These are phyloP conservation scores for Eilema caniola DNA, from an alignment of 2,888 invertebrate genomes.

Conservation along the genomic window DNA sequence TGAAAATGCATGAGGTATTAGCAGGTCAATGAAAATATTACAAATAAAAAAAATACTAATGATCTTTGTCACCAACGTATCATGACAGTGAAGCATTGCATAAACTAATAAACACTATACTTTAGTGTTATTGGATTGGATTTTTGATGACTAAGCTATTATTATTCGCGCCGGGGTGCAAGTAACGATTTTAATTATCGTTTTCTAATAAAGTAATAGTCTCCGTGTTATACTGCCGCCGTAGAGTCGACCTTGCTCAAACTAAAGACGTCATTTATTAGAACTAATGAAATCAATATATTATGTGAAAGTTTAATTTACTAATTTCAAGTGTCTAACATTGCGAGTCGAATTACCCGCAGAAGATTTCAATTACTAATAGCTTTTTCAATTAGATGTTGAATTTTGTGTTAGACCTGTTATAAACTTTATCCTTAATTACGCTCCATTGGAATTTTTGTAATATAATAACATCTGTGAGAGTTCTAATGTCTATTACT, in stretches of 20 bases:
- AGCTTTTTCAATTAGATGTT: slow-evolving; percentile 3
- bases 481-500: background rate
- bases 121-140: slow-evolving; percentile 10
- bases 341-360: slow-evolving; percentile 7
- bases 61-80: background rate
- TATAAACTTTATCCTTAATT: background rate
- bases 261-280: slow-evolving; percentile 11
- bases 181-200: slow-evolving; percentile 16
- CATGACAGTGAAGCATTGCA: slow-evolving; percentile 11
- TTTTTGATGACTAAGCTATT: slow-evolving; percentile 9
- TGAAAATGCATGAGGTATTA: background rate
- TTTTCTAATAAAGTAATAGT: slow-evolving; percentile 13
- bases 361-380: slow-evolving; percentile 1
- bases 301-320: slow-evolving; percentile 14
- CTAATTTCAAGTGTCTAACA: slow-evolving; percentile 10
- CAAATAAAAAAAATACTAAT: too few relatives aligned
- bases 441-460: background rate
- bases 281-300: slow-evolving; percentile 12
- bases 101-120: slow-evolving; percentile 30
- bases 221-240: slow-evolving; percentile 9
- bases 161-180: slow-evolving; percentile 13
- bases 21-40: background rate
- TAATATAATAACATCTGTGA: background rate
- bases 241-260: slow-evolving; percentile 8
- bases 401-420: background rate